Evolutionary conservation across 2,888 invertebrate genomes (phyloP), one percentile per base, ranked within the genome.

Genomic region (Anoplius nigerrimus): DNA sequence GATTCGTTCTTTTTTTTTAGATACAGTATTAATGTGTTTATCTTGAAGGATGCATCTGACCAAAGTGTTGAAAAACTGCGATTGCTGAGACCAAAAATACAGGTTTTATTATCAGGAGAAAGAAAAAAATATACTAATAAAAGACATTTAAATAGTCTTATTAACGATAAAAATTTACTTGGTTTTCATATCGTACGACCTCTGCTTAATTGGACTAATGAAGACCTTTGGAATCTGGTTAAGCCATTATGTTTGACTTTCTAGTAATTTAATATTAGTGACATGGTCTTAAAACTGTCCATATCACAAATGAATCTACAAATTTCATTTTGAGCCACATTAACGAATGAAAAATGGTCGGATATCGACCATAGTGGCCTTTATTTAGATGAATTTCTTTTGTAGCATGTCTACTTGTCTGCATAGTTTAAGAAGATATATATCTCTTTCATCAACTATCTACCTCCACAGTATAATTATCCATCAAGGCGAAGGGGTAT

Each of bases 141-240:
- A 62, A 65, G 69, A 61, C 13, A 45, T n/a, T 70, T 21, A 22
- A 18, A 20, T 16, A 16, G n/a, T 13, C 8, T 53, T 24, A 53
- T 34, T 58, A 55, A 8, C 16, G 27, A 51, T 13, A 43, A 57
- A 8, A 54, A 55, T 21, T 69, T 70, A 48, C 63, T 70, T n/a
- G 22, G 62, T 11, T 65, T 79, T 18, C 15, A 70, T 43, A 69
- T 82, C 27, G 62, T 66, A 27, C 73, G 65, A 64, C 79, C 80
- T 4, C 71, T 86, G 21, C 65, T 54, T 24, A 58, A 75, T 22
- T 86, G 85, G 85, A 79, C 79, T 5, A 24, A 74, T 3, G 62
- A 74, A 34, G 75, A 83, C 53, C 66, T 80, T 13, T 68, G 63
- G 54, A 69, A 48, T 22, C 82, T 86, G 57, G 72, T 72, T 15